Base-by-base conservation (phyloP, 2,113 vertebrate species). In the Polypterus bichir region DNA sequence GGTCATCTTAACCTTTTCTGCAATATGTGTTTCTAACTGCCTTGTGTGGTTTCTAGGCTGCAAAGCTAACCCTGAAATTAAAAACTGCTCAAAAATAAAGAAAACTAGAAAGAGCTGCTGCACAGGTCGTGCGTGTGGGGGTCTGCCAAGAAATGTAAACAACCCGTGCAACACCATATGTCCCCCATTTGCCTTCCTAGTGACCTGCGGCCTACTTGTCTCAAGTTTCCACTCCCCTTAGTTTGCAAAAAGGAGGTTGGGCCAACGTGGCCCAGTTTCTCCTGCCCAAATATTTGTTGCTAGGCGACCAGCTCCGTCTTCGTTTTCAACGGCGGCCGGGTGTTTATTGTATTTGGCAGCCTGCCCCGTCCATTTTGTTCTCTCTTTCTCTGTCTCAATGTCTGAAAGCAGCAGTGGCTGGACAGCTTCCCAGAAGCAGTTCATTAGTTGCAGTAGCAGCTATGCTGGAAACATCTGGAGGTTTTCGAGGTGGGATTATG, bases 251-350 rank as follows among this genome's bases (percentile, higher is more conserved):
- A 64, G 71, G 73, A 78, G 78, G 81, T 79, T 74, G 77, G 76
- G 73, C 65, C 75, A 1, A 81, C 79, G 77, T 83, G 82, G 77
- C 79, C 70, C 75, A 60, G 66, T 82, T 75, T 76, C 69, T 76
- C 76, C 79, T 80, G 76, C 78, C 81, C 83, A 86, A 86, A 87
- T 85, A 84, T 78, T 76, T 75, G 83, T 85, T 82, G 72, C 85
- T 69, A 83, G 70, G 85, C 85, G 83, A 87, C 85, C 65, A 71
- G 74, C 76, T 75, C 81, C 70, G 66, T 78, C 81, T 79, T 72
- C 27, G 27, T 27, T 27, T 27, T 77, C 69, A 77, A 70, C 64
- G 70, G 70, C 69, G 57, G 59, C 51, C 69, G 71, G 51, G 71
- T 83, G 79, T 81, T 79, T 73, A 87, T 81, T 73, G 27, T 66